A percentile compares a stretch with the other conserved stretches of the same genome.
phyloP scores from a whole-genome alignment of 2,888 invertebrate species.

The Mycalesis mineus region DNA sequence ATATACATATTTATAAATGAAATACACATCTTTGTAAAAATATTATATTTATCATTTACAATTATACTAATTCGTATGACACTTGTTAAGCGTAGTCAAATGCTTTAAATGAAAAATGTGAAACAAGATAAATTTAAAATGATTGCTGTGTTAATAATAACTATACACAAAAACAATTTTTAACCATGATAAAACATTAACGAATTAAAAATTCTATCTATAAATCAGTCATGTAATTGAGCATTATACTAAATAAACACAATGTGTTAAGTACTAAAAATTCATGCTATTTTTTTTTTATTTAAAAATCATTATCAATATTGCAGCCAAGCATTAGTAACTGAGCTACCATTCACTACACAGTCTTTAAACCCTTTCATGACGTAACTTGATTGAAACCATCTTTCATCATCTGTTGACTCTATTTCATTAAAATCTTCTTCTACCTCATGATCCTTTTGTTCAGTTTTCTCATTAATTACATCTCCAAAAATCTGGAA shows the following conservation, averaged over 20 bases:
- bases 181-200: slow-evolving; percentile 7
- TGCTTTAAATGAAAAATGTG: not conserved
- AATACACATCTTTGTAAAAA: not conserved
- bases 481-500: slow-evolving; percentile 64
- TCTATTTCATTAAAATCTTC: slow-evolving; percentile 54
- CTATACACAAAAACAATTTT: no score
- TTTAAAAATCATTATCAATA: slow-evolving; percentile 30
- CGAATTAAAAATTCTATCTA: slow-evolving; percentile 4
- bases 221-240: slow-evolving; percentile 18
- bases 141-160: slow-evolving; percentile 7
- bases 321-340: slow-evolving; percentile 70
- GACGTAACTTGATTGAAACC: slow-evolving; percentile 76
- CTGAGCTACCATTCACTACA: slow-evolving; percentile 73
- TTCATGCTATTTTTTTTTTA: no score
- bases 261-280: not conserved
- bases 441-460: slow-evolving; percentile 38
- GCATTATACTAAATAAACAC: slow-evolving; percentile 13
- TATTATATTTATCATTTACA: not conserved
- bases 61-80: slow-evolving; percentile 1
- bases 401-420: slow-evolving; percentile 51
- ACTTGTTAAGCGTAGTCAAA: slow-evolving; percentile 3
- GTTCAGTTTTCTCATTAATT: slow-evolving; percentile 38
- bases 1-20: not conserved
- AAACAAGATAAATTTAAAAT: not conserved
- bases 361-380: slow-evolving; percentile 80